Percentiles rank a stretch among this genome's conserved stretches.
These are phyloP conservation scores for Brachyalestes nurse DNA, from an alignment of 2,797 vertebrate genomes.

Conservation along the genomic window DNA sequence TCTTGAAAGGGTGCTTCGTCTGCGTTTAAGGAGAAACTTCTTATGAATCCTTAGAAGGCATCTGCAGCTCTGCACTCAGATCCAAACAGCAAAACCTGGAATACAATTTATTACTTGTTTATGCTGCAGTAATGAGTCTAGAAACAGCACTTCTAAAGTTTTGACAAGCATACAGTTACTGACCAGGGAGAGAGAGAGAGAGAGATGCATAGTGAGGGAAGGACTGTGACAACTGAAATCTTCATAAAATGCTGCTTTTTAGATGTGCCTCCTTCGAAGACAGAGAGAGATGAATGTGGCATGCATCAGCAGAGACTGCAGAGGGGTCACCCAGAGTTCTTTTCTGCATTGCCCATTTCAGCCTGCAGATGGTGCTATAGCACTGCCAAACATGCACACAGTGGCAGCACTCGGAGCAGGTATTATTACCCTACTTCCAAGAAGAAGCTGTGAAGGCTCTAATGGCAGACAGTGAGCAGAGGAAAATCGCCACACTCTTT, in stretches of 20 bases:
- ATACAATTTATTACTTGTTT: slow-evolving; percentile 73
- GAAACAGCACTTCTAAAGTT: slow-evolving; percentile 74
- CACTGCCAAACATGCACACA: slow-evolving; percentile 63
- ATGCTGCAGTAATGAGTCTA: slow-evolving; percentile 79
- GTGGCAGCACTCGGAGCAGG: neutral
- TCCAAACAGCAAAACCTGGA: slow-evolving; percentile 67
- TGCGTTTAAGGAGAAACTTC: slow-evolving; percentile 66
- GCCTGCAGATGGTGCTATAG: slow-evolving; percentile 83
- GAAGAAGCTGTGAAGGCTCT: slow-evolving; percentile 20
- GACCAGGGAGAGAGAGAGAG: slow-evolving; percentile 33
- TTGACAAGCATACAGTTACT: slow-evolving; percentile 74
- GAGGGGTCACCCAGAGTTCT: slow-evolving; percentile 85
- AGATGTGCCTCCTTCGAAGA: slow-evolving; percentile 77
- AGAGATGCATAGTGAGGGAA: slow-evolving; percentile 47
- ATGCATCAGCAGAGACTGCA: slow-evolving; percentile 79
- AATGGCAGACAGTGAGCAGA: slow-evolving; percentile 19
- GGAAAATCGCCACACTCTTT: slow-evolving; percentile 37
- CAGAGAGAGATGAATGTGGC: slow-evolving; percentile 77
- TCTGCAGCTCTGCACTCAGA: slow-evolving; percentile 69
- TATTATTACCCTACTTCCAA: slow-evolving; percentile 13
- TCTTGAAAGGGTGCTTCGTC: slow-evolving; percentile 62
- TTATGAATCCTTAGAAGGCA: slow-evolving; percentile 72
- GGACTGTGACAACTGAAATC: slow-evolving; percentile 78
- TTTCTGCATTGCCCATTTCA: slow-evolving; percentile 60
- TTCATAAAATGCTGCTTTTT: slow-evolving; percentile 79